Evolutionary conservation across 2,888 invertebrate species (phyloP), one percentile per base, ranked within the genome.

Genomic region (Dione juno): DNA sequence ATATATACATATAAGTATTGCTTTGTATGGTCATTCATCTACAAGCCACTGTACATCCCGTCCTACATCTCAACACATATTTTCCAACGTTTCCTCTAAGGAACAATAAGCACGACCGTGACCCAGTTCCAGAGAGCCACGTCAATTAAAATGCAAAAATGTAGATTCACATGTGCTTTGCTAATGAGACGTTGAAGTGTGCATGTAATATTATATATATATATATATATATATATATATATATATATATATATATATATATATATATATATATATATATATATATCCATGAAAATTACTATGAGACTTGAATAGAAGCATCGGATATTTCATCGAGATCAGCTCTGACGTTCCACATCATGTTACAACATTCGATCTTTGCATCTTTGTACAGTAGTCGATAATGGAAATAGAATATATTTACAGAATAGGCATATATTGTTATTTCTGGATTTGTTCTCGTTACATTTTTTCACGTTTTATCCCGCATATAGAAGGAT

Each of bases 261-360:
- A 28, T 28, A 28, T n/a, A 16, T 28, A 21, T 21, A 54, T 54
- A 54, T 28, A 48, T 48, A 14, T 48, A 16, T 48, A 16, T 48
- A 10, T 52, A 52, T 5, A 52, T 9, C 19, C 50, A 50, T 37
- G 35, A 43, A 45, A 66, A 66, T 57, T 66, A 54, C 41, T 45
- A 57, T 66, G 43, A 66, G 57, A 57, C 45, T 45, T 66, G 35
- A 66, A 66, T 57, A 54, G 10, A 40, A 41, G 65, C 53, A 57
- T 57, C 66, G 35, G 57, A 57, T 45, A 57, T 66, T 45, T 66
- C 66, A 66, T 19, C 57, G 45, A 45, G 52, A 53, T 53, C 52
- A 59, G 43, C 64, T 43, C 53, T 72, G 71, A 72, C 69, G 71
- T 69, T 50, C 37, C 28, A 65, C 66, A 61, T 69, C 69, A 72